Conservation (phyloP, 2,113 vertebrate species). For the Solenodon paradoxus region DNA sequence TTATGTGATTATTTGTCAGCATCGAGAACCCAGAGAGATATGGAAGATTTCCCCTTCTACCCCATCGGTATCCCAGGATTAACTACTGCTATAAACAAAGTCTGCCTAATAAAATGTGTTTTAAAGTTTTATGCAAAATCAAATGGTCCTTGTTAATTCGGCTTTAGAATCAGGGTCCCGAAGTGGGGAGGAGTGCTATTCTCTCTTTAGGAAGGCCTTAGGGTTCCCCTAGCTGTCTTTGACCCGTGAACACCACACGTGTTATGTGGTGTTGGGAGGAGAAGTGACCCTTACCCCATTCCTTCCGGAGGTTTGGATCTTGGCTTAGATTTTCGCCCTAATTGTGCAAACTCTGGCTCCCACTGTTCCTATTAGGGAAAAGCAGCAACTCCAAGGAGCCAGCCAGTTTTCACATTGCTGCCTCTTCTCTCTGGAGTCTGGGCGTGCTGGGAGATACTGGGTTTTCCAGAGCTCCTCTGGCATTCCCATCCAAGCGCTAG, state of each 20-base stretch:
- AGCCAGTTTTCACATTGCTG: neutral
- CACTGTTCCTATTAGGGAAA: neutral
- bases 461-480: neutral
- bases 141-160: slow-evolving; percentile 32
- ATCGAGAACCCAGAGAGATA: no score
- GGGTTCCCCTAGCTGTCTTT: neutral
- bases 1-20: no score
- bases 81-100: neutral
- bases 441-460: neutral
- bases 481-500: neutral
- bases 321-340: neutral
- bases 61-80: neutral
- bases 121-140: neutral
- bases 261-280: neutral
- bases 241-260: neutral
- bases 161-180: neutral
- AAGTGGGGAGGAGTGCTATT: neutral
- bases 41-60: no score
- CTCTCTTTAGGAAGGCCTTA: neutral
- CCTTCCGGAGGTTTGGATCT: neutral
- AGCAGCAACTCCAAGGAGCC: neutral
- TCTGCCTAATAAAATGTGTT: neutral
- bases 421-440: neutral
- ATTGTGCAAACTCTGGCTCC: neutral
- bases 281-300: neutral